These are phyloP conservation scores for Tonatia bakeri DNA, from an alignment of 2,113 vertebrate genomes.

Conservation along the genomic window DNA sequence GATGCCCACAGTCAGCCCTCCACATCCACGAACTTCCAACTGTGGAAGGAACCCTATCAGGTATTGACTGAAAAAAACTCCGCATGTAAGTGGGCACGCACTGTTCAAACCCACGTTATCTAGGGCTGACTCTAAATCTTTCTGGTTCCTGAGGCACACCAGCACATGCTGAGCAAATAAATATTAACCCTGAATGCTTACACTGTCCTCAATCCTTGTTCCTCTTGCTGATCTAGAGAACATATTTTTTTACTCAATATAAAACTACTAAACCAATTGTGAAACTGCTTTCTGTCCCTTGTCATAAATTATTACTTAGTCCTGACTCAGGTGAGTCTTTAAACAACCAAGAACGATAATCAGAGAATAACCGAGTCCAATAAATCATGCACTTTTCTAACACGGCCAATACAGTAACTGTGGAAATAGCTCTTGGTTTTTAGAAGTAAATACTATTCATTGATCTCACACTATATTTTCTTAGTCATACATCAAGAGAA, in stretches of 20 bases:
- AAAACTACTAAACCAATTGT: neutral
- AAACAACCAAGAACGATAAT: slow-evolving; percentile 8
- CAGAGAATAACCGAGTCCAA: neutral
- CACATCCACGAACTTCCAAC: neutral
- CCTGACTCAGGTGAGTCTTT: neutral
- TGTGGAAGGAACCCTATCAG: neutral
- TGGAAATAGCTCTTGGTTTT: neutral
- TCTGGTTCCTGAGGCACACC: neutral
- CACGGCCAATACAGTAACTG: neutral
- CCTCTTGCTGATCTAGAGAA: neutral
- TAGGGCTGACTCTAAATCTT: neutral
- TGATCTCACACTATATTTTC: neutral
- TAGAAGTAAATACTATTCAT: neutral
- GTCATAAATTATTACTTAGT: neutral
- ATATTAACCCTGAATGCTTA: neutral
- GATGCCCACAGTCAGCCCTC: neutral
- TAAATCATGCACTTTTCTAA: neutral
- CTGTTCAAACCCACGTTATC: neutral
- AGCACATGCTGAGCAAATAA: slow-evolving; percentile 8
- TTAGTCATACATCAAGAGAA: neutral
- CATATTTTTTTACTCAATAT: neutral
- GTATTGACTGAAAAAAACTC: neutral
- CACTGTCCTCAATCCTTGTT: neutral
- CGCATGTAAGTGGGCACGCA: neutral
- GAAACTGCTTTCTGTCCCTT: neutral